Conservation (phyloP, 2,888 invertebrate genomes). For the Poecilus cupreus region DNA sequence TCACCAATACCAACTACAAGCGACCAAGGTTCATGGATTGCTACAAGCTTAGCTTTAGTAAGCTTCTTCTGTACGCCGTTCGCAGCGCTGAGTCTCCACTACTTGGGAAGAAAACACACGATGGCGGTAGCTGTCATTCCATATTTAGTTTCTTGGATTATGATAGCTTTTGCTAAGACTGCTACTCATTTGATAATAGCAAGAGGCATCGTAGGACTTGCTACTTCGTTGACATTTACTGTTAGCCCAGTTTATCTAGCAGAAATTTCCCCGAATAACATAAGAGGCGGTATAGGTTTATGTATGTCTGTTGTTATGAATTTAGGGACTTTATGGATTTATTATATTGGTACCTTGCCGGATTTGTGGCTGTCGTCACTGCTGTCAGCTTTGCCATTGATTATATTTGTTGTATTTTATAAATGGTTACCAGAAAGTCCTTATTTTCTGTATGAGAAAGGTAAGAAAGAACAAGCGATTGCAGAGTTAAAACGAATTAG, state of each 20-base stretch:
- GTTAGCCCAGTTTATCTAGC: slow-evolving; percentile 51
- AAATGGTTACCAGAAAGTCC: slow-evolving; percentile 76
- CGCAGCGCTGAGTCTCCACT: slow-evolving; percentile 77
- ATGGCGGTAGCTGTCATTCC: slow-evolving; percentile 76
- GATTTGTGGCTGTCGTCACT: slow-evolving; percentile 73
- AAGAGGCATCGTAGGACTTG: slow-evolving; percentile 77
- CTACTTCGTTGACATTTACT: slow-evolving; percentile 66
- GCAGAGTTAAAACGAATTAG: slow-evolving; percentile 76
- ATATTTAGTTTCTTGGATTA: slow-evolving; percentile 76
- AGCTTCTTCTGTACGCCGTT: slow-evolving; percentile 77
- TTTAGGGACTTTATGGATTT: slow-evolving; percentile 77
- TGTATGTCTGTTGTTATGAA: slow-evolving; percentile 76
- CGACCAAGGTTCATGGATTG: slow-evolving; percentile 75
- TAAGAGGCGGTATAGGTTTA: slow-evolving; percentile 73
- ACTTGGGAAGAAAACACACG: slow-evolving; percentile 77
- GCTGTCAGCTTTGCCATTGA: slow-evolving; percentile 76
- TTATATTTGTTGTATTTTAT: slow-evolving; percentile 75
- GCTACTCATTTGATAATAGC: slow-evolving; percentile 75
- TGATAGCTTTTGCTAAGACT: slow-evolving; percentile 76
- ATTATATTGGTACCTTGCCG: slow-evolving; percentile 76
- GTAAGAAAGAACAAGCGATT: slow-evolving; percentile 31
- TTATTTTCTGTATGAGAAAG: slow-evolving; percentile 41
- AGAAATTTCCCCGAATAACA: slow-evolving; percentile 47
- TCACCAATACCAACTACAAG: slow-evolving; percentile 70
- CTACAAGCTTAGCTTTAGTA: slow-evolving; percentile 77